A percentile compares a stretch with the other conserved stretches of the same genome.
Evolutionary conservation across 2,888 invertebrate species (phyloP).

Genomic region (Liodrosophila aerea): DNA sequence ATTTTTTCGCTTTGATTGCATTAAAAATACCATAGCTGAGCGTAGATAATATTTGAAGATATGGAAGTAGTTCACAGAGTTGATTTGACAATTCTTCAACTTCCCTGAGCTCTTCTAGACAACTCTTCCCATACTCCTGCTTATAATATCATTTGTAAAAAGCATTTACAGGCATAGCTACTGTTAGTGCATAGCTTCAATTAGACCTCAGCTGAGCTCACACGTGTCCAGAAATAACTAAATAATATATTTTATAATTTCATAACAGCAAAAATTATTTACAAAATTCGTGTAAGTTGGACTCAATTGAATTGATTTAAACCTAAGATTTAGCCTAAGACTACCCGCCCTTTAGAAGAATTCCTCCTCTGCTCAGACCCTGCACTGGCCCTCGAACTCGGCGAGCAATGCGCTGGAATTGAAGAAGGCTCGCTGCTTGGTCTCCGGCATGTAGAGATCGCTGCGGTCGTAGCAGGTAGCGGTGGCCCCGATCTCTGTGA

Average conservation of each 20-base stretch:
- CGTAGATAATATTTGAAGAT: too few species aligned
- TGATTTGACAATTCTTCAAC: background rate
- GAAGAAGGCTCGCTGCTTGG: slow-evolving; percentile 74
- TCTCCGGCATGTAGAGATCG: slow-evolving; percentile 83
- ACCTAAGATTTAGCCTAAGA: slow-evolving; percentile 16
- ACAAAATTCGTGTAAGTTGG: slow-evolving; percentile 3
- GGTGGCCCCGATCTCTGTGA: slow-evolving; percentile 94
- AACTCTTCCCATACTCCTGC: slow-evolving; percentile 9
- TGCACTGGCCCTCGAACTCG: slow-evolving; percentile 74
- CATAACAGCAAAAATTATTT: slow-evolving; percentile 3
- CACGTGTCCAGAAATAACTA: background rate
- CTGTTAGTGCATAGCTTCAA: slow-evolving; percentile 37
- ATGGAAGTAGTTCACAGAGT: slow-evolving; percentile 4
- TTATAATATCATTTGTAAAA: slow-evolving; percentile 11
- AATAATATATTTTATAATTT: slow-evolving; percentile 23
- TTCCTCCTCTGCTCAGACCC: slow-evolving; percentile 25
- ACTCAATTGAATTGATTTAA: slow-evolving; percentile 7
- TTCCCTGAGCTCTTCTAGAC: slow-evolving; percentile 38
- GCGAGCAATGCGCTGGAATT: slow-evolving; percentile 64
- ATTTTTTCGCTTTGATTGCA: too few species aligned
- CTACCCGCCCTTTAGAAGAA: slow-evolving; percentile 28
- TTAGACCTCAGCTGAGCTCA: slow-evolving; percentile 19
- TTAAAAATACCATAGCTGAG: slow-evolving; percentile 47
- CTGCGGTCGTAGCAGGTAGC: slow-evolving; percentile 98
- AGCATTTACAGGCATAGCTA: slow-evolving; percentile 14